A percentile compares a stretch with the other conserved stretches of the same genome.
phyloP scores from a whole-genome alignment of 2,113 vertebrate genomes.

The Climacteris rufus region DNA sequence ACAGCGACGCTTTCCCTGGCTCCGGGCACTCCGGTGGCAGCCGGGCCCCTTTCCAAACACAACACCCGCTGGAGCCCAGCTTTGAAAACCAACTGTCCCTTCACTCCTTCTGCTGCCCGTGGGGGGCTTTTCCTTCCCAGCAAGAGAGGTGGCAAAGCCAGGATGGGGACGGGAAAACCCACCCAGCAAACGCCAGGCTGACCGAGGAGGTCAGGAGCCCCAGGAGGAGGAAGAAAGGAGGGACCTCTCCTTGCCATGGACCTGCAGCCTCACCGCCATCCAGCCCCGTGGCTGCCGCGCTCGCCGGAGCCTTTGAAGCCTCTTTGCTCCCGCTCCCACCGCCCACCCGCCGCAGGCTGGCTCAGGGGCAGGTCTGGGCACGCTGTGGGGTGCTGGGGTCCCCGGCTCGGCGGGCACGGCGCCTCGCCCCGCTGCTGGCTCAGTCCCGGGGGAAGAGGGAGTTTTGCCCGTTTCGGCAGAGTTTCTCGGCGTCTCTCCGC shows the following conservation, averaged over 20 bases:
- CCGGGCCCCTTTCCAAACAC: not conserved
- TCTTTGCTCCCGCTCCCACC: not conserved
- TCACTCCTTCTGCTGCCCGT: not conserved
- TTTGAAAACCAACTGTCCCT: not conserved
- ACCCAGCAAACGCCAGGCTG: not conserved
- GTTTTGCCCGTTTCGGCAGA: conserved; percentile 17
- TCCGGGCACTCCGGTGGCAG: not conserved
- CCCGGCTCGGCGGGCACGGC: rapidly evolving
- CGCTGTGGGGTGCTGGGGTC: not conserved
- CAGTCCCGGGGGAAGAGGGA: not conserved
- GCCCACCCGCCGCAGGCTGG: not conserved
- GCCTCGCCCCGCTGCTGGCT: not conserved
- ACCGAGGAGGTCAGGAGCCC: not conserved
- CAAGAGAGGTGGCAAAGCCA: not conserved
- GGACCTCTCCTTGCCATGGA: rapidly evolving
- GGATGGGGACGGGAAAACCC: not conserved
- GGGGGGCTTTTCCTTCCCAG: not conserved
- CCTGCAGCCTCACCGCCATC: not conserved
- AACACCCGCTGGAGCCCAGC: not conserved
- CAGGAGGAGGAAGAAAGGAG: not conserved
- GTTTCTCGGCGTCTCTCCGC: not conserved
- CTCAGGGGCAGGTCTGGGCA: not conserved
- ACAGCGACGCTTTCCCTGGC: not conserved
- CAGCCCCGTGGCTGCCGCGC: rapidly evolving
- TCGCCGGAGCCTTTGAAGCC: not conserved